A percentile compares a stretch with the other conserved stretches of the same genome.
Evolutionary conservation across 2,888 invertebrate species (phyloP).

Genomic region (Brachycybe producta): DNA sequence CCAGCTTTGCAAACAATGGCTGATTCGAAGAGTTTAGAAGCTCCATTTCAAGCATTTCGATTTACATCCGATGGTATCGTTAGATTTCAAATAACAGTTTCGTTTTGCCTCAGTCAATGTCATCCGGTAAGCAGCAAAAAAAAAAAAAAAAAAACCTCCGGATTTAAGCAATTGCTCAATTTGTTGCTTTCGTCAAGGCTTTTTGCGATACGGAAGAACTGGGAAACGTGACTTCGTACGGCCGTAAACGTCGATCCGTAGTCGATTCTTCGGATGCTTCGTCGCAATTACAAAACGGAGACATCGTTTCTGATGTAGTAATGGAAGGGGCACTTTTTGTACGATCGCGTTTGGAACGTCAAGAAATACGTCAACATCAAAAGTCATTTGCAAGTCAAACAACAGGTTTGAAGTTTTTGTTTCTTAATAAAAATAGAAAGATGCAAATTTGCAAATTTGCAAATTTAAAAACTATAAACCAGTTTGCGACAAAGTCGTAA

Average conservation of each 20-base stretch:
- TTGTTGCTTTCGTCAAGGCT: not conserved
- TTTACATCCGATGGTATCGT: conserved; percentile 24
- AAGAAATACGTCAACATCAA: not conserved
- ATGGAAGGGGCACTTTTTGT: conserved; percentile 23
- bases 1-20: conserved; percentile 19
- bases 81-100: conserved; percentile 24
- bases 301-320: conserved; percentile 22
- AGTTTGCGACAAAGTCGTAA: not conserved
- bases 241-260: conserved; percentile 17
- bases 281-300: conserved; percentile 12
- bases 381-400: not conserved
- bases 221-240: conserved; percentile 19
- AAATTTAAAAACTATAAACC: not conserved
- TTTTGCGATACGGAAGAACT: conserved; percentile 4
- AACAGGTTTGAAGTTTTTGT: not conserved
- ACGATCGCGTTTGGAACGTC: conserved; percentile 19
- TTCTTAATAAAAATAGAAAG: not conserved
- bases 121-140: conserved; percentile 21
- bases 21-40: conserved; percentile 21
- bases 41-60: conserved; percentile 24
- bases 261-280: conserved; percentile 2
- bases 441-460: not conserved
- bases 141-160: not conserved
- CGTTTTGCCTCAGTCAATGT: conserved; percentile 24
- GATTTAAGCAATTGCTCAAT: conserved; percentile 5